Percentiles rank a stretch among this genome's conserved stretches.
These are phyloP conservation scores for Chrysodeixis includens DNA, from an alignment of 2,888 invertebrate genomes.

Conservation along the genomic window DNA sequence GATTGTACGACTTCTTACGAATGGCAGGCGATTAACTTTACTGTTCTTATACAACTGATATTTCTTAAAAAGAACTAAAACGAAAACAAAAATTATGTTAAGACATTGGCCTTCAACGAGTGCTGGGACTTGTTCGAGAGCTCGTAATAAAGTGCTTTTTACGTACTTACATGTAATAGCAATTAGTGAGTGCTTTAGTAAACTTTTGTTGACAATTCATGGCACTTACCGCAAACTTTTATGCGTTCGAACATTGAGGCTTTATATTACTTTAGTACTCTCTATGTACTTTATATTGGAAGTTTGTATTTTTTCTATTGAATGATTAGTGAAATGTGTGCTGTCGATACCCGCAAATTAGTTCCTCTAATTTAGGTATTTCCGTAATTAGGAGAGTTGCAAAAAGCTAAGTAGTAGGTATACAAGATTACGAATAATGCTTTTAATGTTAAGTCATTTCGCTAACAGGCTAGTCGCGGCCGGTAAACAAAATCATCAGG, in stretches of 20 bases:
- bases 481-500: conserved; percentile 81
- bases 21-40: conserved; percentile 48
- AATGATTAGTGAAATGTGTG: conserved; percentile 9
- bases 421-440: conserved; percentile 65
- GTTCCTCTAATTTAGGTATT: conserved; percentile 46
- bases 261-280: background rate
- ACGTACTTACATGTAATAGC: conserved; percentile 24
- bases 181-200: conserved; percentile 20
- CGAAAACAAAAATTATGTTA: conserved; percentile 39
- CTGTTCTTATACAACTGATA: conserved; percentile 47
- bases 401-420: conserved; percentile 59
- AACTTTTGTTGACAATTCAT: conserved; percentile 9
- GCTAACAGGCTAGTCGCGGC: conserved; percentile 63
- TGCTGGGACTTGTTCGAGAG: conserved; percentile 34
- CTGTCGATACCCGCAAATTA: conserved; percentile 24
- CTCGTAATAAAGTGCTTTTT: conserved; percentile 25
- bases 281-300: background rate
- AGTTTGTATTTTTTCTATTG: background rate
- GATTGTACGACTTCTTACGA: conserved; percentile 45
- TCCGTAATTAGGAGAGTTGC: conserved; percentile 54
- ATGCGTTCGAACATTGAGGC: background rate
- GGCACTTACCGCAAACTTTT: background rate
- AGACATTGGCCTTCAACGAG: conserved; percentile 27
- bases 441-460: conserved; percentile 67
- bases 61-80: conserved; percentile 33